Conservation (phyloP, 2,888 invertebrate species). For the Dryadula phaetusa region DNA sequence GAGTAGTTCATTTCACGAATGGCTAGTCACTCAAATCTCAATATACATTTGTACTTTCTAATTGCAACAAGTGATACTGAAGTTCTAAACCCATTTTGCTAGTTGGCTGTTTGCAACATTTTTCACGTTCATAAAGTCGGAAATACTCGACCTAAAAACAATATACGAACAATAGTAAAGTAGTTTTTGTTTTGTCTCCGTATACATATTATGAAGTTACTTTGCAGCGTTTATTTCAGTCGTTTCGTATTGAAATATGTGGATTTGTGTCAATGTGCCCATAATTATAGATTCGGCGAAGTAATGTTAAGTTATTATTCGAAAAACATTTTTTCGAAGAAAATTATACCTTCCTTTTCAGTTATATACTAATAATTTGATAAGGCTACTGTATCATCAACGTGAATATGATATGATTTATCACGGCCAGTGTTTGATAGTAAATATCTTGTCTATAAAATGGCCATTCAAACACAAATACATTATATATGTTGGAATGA, state of each 20-base stretch:
- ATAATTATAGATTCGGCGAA: conserved; percentile 22
- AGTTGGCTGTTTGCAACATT: conserved; percentile 36
- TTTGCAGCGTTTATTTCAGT: conserved; percentile 32
- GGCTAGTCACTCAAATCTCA: conserved; percentile 1
- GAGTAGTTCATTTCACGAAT: neutral
- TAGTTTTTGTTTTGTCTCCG: conserved; percentile 38
- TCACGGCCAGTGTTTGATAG: neutral
- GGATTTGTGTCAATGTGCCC: conserved; percentile 26
- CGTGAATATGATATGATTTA: neutral
- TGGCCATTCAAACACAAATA: neutral
- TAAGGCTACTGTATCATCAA: conserved; percentile 1
- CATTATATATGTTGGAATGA: neutral
- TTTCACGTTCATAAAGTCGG: conserved; percentile 36
- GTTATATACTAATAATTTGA: neutral
- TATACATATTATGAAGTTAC: conserved; percentile 32
- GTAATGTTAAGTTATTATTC: conserved; percentile 26
- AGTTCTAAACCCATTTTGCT: conserved; percentile 32
- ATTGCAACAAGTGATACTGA: conserved; percentile 29
- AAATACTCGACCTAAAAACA: conserved; percentile 41
- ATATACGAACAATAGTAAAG: conserved; percentile 39
- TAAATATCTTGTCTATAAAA: neutral
- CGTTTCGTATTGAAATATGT: conserved; percentile 22
- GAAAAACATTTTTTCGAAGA: neutral
- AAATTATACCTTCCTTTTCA: conserved; percentile 4
- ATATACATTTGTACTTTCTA: conserved; percentile 12